A percentile compares a stretch with the other conserved stretches of the same genome.
Conservation (phyloP, 2,888 invertebrate species). For the Anodontia alba region DNA sequence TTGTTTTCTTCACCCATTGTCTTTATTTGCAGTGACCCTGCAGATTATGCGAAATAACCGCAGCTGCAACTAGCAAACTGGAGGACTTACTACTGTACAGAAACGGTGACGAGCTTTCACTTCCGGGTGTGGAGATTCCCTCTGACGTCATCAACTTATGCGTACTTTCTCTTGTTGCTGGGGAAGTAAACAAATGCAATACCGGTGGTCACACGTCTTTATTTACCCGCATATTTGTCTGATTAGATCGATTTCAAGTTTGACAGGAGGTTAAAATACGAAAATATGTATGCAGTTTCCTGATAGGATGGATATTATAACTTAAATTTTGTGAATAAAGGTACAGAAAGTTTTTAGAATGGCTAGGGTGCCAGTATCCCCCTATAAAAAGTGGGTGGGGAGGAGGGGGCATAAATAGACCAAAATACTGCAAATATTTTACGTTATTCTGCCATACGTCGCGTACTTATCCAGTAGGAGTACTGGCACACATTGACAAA, state of each 20-base stretch:
- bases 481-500: too few species aligned
- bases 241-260: not conserved
- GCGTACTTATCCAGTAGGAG: too few species aligned
- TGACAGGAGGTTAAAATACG: not conserved
- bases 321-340: not conserved
- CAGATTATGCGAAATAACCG: slow-evolving; percentile 3
- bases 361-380: not conserved
- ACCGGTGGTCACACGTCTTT: slow-evolving; percentile 66
- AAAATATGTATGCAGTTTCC: not conserved
- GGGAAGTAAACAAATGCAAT: slow-evolving; percentile 74
- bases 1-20: slow-evolving; percentile 39
- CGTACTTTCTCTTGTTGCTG: slow-evolving; percentile 71
- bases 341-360: not conserved
- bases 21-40: not conserved
- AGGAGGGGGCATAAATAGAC: too few species aligned
- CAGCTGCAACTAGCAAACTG: not conserved
- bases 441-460: too few species aligned
- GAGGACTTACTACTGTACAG: not conserved
- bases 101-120: slow-evolving; percentile 32
- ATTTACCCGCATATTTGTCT: slow-evolving; percentile 30
- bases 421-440: too few species aligned
- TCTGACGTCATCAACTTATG: slow-evolving; percentile 55
- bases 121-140: slow-evolving; percentile 42
- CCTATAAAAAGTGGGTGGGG: slow-evolving; percentile 14
- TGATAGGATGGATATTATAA: too few species aligned